These are phyloP conservation scores for Puntigrus tetrazona DNA, from an alignment of 2,113 vertebrate genomes.

Conservation along the genomic window DNA sequence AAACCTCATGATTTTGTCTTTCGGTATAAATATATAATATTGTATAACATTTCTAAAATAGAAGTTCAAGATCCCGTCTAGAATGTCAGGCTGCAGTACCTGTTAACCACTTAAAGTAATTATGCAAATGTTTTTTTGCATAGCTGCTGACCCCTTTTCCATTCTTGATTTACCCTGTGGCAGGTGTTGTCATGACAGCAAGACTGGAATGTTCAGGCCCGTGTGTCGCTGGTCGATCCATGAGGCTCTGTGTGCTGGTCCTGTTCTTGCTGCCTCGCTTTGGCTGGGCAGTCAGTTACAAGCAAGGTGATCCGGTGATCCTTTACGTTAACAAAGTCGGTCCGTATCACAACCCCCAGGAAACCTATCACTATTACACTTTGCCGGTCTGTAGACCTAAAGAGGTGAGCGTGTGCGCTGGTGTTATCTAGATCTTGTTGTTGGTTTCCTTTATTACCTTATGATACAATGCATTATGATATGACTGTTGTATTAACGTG, in stretches of 20 bases:
- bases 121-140: neutral
- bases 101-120: neutral
- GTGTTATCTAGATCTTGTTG: neutral
- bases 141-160: neutral
- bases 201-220: conserved; percentile 20
- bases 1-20: neutral
- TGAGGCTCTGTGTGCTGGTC: conserved; percentile 66
- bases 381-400: conserved; percentile 88
- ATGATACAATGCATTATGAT: neutral
- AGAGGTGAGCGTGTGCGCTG: conserved; percentile 73
- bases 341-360: conserved; percentile 92
- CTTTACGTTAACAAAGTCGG: conserved; percentile 94
- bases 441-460: neutral
- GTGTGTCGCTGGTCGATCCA: conserved; percentile 53
- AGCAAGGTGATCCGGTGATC: conserved; percentile 80
- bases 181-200: conserved; percentile 59
- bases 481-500: neutral
- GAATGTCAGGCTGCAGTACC: neutral
- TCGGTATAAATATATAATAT: too few species aligned
- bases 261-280: conserved; percentile 66
- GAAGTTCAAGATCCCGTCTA: neutral
- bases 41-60: too few species aligned
- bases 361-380: conserved; percentile 93
- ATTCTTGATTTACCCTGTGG: conserved; percentile 24
- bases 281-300: conserved; percentile 74